phyloP scores from a whole-genome alignment of 2,797 vertebrate genomes.

The Acomys russatus region DNA sequence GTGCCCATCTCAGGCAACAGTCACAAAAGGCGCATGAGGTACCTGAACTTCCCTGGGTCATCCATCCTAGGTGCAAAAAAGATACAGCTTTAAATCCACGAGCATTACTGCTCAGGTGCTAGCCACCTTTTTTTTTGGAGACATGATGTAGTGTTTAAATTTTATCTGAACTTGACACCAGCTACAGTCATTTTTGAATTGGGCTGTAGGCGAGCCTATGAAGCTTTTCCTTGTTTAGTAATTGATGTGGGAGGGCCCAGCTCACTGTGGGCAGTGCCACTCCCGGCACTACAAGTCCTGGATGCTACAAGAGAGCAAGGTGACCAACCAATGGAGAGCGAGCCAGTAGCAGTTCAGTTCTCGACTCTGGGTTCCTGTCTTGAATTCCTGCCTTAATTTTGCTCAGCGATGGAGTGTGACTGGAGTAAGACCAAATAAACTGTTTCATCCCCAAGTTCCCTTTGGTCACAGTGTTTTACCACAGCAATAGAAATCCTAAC shows the following conservation, averaged over 20 bases:
- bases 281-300: not conserved
- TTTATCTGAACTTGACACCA: not conserved
- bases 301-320: not conserved
- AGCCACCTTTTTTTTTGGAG: not conserved
- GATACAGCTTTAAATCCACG: not conserved
- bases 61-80: accelerated
- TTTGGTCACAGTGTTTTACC: not conserved
- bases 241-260: not conserved
- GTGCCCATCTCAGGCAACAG: not conserved
- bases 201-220: not conserved
- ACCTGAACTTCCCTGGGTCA: not conserved
- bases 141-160: not conserved
- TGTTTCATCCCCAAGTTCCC: not conserved
- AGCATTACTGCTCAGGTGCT: not conserved
- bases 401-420: not conserved
- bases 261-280: not conserved
- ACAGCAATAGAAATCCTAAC: not conserved
- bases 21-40: not conserved
- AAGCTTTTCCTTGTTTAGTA: not conserved
- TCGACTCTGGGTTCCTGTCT: not conserved
- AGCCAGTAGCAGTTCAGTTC: not conserved
- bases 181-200: not conserved
- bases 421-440: not conserved
- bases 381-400: not conserved
- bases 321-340: not conserved